Evolutionary conservation across 2,888 invertebrate genomes (phyloP).

Genomic region (Tridacna gigas): DNA sequence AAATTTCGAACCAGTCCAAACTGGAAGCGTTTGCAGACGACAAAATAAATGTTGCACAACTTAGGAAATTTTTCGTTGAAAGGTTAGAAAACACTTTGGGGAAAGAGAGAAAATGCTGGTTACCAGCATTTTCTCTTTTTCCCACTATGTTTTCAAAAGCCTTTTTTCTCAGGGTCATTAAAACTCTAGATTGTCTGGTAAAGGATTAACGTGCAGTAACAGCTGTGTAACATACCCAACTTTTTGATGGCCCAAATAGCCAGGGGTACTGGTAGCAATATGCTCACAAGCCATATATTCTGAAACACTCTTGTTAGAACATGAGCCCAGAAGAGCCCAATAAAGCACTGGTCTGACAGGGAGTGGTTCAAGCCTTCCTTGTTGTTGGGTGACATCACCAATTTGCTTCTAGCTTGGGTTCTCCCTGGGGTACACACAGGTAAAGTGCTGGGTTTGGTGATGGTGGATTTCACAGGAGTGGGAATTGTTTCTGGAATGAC

Average conservation of each 20-base stretch:
- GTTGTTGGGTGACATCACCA: conserved; percentile 27
- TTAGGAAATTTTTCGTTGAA: no score
- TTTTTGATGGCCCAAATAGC: conserved; percentile 88
- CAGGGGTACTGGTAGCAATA: conserved; percentile 90
- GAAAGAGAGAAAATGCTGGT: no score
- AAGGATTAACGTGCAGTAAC: no score
- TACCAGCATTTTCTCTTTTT: no score
- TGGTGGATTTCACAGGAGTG: conserved; percentile 11
- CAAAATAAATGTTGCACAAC: no score
- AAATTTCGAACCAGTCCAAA: no score
- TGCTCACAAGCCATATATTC: conserved; percentile 92
- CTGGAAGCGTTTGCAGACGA: no score
- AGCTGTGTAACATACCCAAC: conserved; percentile 81
- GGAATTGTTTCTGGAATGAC: conserved; percentile 16
- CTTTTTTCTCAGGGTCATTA: no score
- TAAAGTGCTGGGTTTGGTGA: conserved; percentile 45
- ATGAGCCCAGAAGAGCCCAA: conserved; percentile 91
- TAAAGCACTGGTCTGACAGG: conserved; percentile 83
- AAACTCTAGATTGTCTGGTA: no score
- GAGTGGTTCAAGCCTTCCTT: conserved; percentile 46
- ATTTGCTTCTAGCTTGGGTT: conserved; percentile 34
- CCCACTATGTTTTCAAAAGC: no score
- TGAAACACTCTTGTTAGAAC: conserved; percentile 94
- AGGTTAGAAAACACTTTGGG: no score
- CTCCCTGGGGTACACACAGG: conserved; percentile 44